Conservation (phyloP, 2,888 invertebrate species). For the Bembecia ichneumoniformis region DNA sequence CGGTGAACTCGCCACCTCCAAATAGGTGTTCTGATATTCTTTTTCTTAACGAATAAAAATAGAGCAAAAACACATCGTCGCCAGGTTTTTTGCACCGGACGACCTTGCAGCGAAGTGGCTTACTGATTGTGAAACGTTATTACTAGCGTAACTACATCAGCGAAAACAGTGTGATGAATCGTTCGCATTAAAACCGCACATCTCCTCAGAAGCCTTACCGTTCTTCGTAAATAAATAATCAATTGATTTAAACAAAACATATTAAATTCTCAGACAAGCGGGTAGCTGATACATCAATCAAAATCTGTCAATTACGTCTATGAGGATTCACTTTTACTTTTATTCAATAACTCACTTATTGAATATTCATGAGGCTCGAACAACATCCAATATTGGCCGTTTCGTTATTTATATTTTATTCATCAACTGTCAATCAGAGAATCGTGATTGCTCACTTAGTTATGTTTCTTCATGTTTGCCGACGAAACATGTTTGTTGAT, state of each 20-base stretch:
- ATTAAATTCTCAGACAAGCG: constrained; percentile 32
- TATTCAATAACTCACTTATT: constrained; percentile 50
- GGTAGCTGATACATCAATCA: constrained; percentile 41
- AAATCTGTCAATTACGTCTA: constrained; percentile 31
- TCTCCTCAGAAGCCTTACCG: background rate
- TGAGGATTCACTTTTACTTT: constrained; percentile 63
- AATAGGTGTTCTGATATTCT: constrained; percentile 65
- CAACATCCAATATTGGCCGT: constrained; percentile 31
- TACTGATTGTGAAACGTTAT: constrained; percentile 60
- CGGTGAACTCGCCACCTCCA: constrained; percentile 45
- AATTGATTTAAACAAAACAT: constrained; percentile 27
- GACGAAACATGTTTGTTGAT: constrained; percentile 5
- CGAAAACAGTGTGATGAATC: constrained; percentile 53
- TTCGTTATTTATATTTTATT: constrained; percentile 43
- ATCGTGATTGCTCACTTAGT: constrained; percentile 44
- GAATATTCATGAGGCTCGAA: constrained; percentile 48
- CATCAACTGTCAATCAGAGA: constrained; percentile 17
- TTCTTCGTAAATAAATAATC: constrained; percentile 7
- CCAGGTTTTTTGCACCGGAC: constrained; percentile 48
- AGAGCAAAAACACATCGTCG: constrained; percentile 57
- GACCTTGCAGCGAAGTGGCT: constrained; percentile 64
- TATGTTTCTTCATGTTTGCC: constrained; percentile 28
- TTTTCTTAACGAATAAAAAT: constrained; percentile 62
- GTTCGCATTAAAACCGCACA: constrained; percentile 23
- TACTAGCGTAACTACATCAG: constrained; percentile 37